These are phyloP conservation scores for Xanthorhoe designata DNA, from an alignment of 2,888 invertebrate genomes.

Conservation along the genomic window DNA sequence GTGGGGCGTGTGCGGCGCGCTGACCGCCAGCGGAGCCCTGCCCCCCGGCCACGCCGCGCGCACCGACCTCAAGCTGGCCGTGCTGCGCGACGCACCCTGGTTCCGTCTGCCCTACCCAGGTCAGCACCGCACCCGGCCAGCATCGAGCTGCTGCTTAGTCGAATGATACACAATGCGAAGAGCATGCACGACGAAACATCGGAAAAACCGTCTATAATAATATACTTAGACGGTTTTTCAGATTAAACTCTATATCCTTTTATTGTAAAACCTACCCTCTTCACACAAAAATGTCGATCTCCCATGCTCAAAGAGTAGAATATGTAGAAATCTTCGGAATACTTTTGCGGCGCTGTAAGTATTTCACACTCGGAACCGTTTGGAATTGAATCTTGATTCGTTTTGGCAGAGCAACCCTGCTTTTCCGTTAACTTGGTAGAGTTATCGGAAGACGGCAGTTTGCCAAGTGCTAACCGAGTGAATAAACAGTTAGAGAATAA, in stretches of 20 bases:
- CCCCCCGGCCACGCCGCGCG: conserved; percentile 89
- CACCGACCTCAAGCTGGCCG: conserved; percentile 89
- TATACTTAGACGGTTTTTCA: too few species aligned
- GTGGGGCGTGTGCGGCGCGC: conserved; percentile 90
- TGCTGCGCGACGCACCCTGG: conserved; percentile 91
- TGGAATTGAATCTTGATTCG: neutral
- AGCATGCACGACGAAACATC: too few species aligned
- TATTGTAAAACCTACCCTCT: too few species aligned
- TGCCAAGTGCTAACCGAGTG: neutral
- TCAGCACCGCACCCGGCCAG: neutral
- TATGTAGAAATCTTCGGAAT: too few species aligned
- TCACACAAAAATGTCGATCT: too few species aligned
- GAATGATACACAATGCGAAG: neutral
- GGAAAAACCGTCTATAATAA: too few species aligned
- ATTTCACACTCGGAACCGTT: neutral
- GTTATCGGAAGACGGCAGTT: neutral
- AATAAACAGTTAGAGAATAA: conserved; percentile 11
- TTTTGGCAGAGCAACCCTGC: neutral
- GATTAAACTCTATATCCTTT: too few species aligned
- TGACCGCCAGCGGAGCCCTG: conserved; percentile 88
- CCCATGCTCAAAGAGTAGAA: too few species aligned
- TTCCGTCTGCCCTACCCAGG: conserved; percentile 65
- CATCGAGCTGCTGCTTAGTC: neutral
- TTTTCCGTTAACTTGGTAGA: neutral
- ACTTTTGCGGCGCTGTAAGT: too few species aligned